Evolutionary conservation across 35 echinoderm and acorn worm genomes (phyloP), one percentile per base, ranked within the genome.

Genomic region (Ptychodera flava): DNA sequence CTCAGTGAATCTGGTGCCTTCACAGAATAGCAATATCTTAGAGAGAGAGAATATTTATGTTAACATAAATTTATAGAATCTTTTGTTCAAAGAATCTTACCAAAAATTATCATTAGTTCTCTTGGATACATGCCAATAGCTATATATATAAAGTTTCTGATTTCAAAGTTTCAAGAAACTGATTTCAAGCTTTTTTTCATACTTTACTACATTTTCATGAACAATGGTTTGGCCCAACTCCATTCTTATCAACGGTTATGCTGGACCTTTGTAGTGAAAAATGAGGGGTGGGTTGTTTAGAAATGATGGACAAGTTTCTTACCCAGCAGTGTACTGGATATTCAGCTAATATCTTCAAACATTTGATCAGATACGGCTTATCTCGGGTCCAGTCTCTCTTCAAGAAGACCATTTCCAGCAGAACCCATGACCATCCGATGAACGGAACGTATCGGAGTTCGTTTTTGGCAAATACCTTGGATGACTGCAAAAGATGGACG

Each of bases 381-480:
- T 97, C 94, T 78, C 78, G 85, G 1, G 82, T 77, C 35, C 90
- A 97, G 79, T 97, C 89, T 86, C 94, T 64, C 38, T 81, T 93
- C 37, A 97, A 85, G 38, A 97, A 97, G 0, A 92, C 82, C 91
- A 93, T 93, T 86, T 97, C 94, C 15, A 93, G 80, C 33, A 97
- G 78, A 31, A 87, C 79, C 82, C 93, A 93, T 29, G 91, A 93
- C 94, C 94, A 97, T n/a, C 94, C 94, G 82, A 97, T 80, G n/a
- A 97, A 78, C 32, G 94, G 94, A 45, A 97, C 89, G 80, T 93
- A 97, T 81, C 90, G 87, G 75, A 97, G 85, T 75, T 97, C 94
- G 79, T 93, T 93, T 87, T 97, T 97, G 89, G 93, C 93, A 37
- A 93, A 84, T 79, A 91, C 89, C 81, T 97, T 97, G 0, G 94